Evolutionary conservation across 2,113 vertebrate species (phyloP), one percentile per base, ranked within the genome.

Genomic region (Cephalopterus ornatus): DNA sequence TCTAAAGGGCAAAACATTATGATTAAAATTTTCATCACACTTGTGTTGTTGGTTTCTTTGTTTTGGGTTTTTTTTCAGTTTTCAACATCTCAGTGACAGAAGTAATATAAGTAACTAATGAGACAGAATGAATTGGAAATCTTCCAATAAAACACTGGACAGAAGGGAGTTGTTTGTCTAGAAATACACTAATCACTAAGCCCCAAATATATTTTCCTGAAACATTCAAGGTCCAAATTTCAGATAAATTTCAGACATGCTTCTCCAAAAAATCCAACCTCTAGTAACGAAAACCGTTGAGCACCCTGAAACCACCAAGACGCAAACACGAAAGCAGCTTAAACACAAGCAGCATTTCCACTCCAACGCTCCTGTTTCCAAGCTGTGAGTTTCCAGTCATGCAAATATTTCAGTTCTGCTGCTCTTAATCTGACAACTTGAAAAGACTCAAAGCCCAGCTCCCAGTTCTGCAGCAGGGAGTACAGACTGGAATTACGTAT

Each of bases 401-500:
- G 22, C 27, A 86, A 49, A 41, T 47, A 80, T 23, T 85, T 72
- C 79, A 44, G 19, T 79, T 70, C 39, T 49, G 71, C 75, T 85
- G 67, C 41, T 68, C 47, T 42, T 16, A 67, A 66, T 14, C 18
- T 17, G 32, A 62, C 28, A 85, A n/a, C 27, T 0, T 42, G 33
- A 39, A 78, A 93, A 85, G 11, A 47, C 28, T 72, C 28, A 15
- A 78, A 85, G 22, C 16, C 14, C 33, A 67, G 0, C 15, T 72
- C 35, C 21, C 68, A n/a, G 47, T 23, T 47, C 33, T 42, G 52
- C 62, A 81, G 50, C 37, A 58, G 14, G 33, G 50, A 81, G 59
- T 9, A 74, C 49, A 65, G 41, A 65, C 35, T 28, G 44, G 39
- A 35, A 78, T 17, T 0, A 24, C 0, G 0, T 4, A 8, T 9